Conservation (phyloP, 2,113 vertebrate species). For the Cryptomyrus ogoouensis region DNA sequence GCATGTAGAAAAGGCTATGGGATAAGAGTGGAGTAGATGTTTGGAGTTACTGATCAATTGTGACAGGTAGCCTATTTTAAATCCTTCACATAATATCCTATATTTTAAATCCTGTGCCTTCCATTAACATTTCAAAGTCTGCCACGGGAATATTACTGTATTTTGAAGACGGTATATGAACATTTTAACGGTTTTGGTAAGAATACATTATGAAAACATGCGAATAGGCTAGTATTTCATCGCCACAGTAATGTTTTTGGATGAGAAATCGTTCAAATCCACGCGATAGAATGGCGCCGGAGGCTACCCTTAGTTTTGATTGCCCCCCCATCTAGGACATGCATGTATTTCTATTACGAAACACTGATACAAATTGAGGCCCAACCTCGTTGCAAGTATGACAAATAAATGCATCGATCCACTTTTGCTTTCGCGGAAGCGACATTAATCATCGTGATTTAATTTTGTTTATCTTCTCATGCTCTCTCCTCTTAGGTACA, state of each 20-base stretch:
- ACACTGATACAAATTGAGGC: background rate
- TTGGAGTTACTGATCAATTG: background rate
- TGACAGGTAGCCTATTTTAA: background rate
- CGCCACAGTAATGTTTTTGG: background rate
- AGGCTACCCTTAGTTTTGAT: background rate
- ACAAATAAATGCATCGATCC: conserved; percentile 22
- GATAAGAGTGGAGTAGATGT: background rate
- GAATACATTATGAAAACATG: background rate
- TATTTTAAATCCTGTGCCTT: background rate
- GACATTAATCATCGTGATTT: conserved; percentile 29
- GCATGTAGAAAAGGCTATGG: background rate
- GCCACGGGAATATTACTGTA: background rate
- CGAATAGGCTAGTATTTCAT: background rate
- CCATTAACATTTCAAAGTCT: background rate
- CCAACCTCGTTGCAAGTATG: background rate
- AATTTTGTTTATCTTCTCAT: conserved; percentile 39
- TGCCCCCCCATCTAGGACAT: background rate
- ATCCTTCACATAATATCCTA: background rate
- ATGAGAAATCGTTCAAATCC: background rate
- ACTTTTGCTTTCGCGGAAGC: conserved; percentile 14
- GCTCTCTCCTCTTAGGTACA: conserved; percentile 30
- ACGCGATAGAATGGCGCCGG: background rate
- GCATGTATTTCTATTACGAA: background rate
- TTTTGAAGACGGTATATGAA: background rate
- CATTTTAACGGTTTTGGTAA: background rate